Evolutionary conservation across 1,140 invertebrate genomes (phyloP), one percentile per base, ranked within the genome.

Genomic region (Phthorimaea operculella): DNA sequence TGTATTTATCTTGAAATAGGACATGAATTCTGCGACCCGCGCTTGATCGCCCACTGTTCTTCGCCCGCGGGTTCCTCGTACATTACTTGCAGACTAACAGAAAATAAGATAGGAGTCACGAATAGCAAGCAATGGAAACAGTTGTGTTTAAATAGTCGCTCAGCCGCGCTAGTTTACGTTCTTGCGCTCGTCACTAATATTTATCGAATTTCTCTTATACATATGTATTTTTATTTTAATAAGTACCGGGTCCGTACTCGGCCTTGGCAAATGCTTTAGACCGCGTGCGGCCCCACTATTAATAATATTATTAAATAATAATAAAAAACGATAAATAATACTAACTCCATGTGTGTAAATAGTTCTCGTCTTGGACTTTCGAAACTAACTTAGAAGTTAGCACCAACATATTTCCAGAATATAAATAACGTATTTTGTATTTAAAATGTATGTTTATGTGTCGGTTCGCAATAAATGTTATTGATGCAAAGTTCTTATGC

Each of bases 361-460:
- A 39, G 36, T 9, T 39, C 10, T n/a, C 8, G 36, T 39, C 36
- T 12, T 28, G 21, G 21, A 28, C 21, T 28, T 28, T 28, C 21
- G 36, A 39, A 39, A 39, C 36, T 39, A n/a, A 39, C 36, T 39
- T 39, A 39, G n/a, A n/a, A 10, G n/a, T 34, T 59, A 59, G 49
- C 53, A 55, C 55, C 60, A 28, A 53, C 21, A 62, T 59, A 59
- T 57, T 58, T 61, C 57, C 51, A 57, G 44, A 56, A 55, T 39
- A 58, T 64, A 59, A 55, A 51, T 33, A 15, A 36, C 50, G 54
- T 64, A 64, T 61, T 61, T 64, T 64, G 50, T 62, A 65, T 55
- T 61, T 59, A 55, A 57, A 39, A 39, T 57, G 55, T 60, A 62
- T 59, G 57, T 64, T 28, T 60, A 54, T 55, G 59, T 66, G 51